phyloP scores from a whole-genome alignment of 2,797 vertebrate genomes.

The Oreochromis grahami region DNA sequence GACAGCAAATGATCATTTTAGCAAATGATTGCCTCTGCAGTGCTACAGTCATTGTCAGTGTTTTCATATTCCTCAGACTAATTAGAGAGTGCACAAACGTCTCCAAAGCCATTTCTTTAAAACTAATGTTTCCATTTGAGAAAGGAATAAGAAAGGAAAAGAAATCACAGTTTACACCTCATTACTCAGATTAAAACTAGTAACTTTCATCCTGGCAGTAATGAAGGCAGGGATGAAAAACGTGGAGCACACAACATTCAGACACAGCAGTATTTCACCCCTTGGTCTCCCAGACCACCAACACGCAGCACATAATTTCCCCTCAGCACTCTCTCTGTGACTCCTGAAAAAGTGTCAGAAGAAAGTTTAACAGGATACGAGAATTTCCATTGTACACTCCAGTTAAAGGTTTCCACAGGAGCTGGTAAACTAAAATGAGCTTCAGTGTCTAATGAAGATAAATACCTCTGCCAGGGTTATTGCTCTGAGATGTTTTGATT shows the following conservation, averaged over 20 bases:
- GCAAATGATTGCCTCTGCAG: not conserved
- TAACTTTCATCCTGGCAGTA: constrained; percentile 17
- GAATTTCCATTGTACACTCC: not conserved
- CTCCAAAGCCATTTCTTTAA: not conserved
- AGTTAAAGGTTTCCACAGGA: not conserved
- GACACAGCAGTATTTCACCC: constrained; percentile 20
- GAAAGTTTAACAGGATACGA: constrained; percentile 39
- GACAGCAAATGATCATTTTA: too few relatives aligned
- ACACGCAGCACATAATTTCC: not conserved
- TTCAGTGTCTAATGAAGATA: constrained; percentile 17
- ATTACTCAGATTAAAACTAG: constrained; percentile 24
- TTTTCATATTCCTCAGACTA: not conserved
- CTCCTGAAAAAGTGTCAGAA: constrained; percentile 5
- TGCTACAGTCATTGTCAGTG: not conserved
- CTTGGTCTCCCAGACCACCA: not conserved
- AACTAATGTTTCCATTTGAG: constrained; percentile 16
- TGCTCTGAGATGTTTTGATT: constrained; percentile 2
- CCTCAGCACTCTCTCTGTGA: not conserved
- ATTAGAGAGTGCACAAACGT: not conserved
- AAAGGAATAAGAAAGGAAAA: not conserved
- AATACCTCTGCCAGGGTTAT: not conserved
- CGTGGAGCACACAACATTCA: not conserved
- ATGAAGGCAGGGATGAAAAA: constrained; percentile 38
- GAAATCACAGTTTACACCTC: constrained; percentile 16
- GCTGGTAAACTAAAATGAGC: not conserved